Evolutionary conservation across 2,797 vertebrate genomes (phyloP).

Genomic region (Valencia hispanica): DNA sequence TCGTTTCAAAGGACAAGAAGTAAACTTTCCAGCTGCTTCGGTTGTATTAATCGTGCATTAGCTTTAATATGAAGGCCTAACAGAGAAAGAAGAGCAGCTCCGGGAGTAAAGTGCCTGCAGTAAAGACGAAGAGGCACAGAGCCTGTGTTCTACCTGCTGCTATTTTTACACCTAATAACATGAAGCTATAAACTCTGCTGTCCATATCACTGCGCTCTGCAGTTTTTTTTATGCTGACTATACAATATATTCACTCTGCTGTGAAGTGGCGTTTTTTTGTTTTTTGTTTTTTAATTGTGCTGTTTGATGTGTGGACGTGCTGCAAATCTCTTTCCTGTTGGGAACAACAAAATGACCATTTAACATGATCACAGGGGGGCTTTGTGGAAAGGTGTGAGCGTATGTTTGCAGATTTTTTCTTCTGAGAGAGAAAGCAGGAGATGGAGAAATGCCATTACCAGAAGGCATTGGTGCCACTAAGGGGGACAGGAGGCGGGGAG

Average conservation of each 20-base stretch:
- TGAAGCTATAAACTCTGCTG: not conserved
- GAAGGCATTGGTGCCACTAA: no score
- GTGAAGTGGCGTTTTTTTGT: not conserved
- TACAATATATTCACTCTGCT: not conserved
- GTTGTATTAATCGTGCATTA: not conserved
- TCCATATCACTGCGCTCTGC: not conserved
- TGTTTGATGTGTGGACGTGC: not conserved
- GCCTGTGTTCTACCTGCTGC: not conserved
- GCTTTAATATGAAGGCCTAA: not conserved
- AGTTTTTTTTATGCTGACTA: not conserved
- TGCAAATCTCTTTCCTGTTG: not conserved
- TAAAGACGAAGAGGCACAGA: not conserved
- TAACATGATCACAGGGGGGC: not conserved
- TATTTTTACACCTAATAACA: not conserved
- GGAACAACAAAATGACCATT: not conserved
- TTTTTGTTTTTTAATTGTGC: not conserved
- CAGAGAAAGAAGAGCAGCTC: not conserved
- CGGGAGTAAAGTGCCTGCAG: not conserved
- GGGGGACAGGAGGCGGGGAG: no score
- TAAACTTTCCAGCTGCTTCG: not conserved
- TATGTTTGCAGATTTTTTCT: not conserved
- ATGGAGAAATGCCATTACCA: no score
- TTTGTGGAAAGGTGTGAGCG: not conserved
- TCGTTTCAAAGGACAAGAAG: not conserved
- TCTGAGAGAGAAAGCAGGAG: not conserved